Evolutionary conservation across 2,113 vertebrate genomes (phyloP), one percentile per base, ranked within the genome.

Genomic region (Machaerirhynchus nigripectus): DNA sequence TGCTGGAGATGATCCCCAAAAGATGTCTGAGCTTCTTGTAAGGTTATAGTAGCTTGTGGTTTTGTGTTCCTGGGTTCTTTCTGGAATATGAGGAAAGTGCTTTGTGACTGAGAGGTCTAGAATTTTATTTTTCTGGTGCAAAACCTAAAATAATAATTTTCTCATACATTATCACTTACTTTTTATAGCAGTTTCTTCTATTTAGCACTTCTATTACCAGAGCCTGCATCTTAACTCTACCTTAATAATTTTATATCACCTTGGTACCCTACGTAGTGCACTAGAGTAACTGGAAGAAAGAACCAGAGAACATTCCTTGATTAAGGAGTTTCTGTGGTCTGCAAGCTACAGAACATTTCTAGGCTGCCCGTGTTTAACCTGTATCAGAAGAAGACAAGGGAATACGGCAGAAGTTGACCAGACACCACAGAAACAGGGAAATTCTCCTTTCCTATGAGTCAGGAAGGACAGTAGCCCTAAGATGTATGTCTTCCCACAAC

Each of bases 211-310:
- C 6, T 35, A 11, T 78, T 70, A 28, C 12, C 7, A 35, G 7
- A 46, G 2, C 2, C 31, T 76, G 11, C 4, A 6, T 60, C 16
- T 39, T 18, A 50, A n/a, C 26, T 52, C 18, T 14, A 24, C 6
- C 26, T 35, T 44, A 59, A 52, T 63, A 68, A 23, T 44, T 93
- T 85, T 44, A 26, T 7, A 23, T 46, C 35, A 57, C 3, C 12
- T 74, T 61, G 15, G 7, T 78, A 60, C 3, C 8, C 8, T 11
- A n/a, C 0, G 40, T 1, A 33, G 7, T 9, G 2, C 7, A 30
- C 4, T 39, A 9, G 39, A 50, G 23, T 28, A 71, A 31, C 1
- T 14, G 6, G 9, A 68, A 68, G 37, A 74, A 52, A 19, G 3
- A 55, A 42, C 2, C 4, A 68, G 42, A 47, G 8, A 78, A 47